Evolutionary conservation across 1,140 invertebrate genomes (phyloP).

Genomic region (Ceratitis capitata): DNA sequence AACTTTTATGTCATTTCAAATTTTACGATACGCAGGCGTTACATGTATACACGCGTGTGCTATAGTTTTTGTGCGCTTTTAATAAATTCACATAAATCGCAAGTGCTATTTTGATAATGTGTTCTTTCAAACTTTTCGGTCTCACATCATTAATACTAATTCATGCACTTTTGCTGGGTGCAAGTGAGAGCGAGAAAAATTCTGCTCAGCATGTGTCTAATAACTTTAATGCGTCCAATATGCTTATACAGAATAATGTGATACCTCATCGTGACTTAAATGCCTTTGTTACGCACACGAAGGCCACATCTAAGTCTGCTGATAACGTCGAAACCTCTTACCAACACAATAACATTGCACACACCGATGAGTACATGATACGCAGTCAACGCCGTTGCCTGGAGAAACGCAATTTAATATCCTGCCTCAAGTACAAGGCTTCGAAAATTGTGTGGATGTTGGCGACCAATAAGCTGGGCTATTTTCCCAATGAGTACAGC

Average conservation of each 20-base stretch:
- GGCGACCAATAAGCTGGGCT: slow-evolving; percentile 59
- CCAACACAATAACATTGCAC: slow-evolving; percentile 11
- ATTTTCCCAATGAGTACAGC: slow-evolving; percentile 59
- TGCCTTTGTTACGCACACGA: not conserved
- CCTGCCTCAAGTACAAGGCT: slow-evolving; percentile 61
- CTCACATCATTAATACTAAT: not conserved
- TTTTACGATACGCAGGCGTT: not conserved
- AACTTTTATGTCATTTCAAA: not conserved
- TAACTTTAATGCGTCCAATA: not conserved
- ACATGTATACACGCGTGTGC: not conserved
- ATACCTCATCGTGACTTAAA: not conserved
- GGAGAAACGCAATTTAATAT: slow-evolving; percentile 57
- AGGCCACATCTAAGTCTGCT: not conserved
- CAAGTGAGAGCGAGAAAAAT: not conserved
- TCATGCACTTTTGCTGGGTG: not conserved
- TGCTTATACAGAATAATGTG: not conserved
- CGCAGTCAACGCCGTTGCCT: slow-evolving; percentile 59
- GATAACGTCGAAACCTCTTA: not conserved
- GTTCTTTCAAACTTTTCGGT: not conserved
- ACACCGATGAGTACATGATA: slow-evolving; percentile 54
- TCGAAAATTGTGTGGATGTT: slow-evolving; percentile 59
- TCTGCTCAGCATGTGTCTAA: no score
- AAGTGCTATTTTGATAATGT: not conserved
- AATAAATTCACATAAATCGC: no score
- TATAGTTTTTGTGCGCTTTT: no score